Conservation (phyloP, 2,113 vertebrate genomes). For the Barnardius zonarius region DNA sequence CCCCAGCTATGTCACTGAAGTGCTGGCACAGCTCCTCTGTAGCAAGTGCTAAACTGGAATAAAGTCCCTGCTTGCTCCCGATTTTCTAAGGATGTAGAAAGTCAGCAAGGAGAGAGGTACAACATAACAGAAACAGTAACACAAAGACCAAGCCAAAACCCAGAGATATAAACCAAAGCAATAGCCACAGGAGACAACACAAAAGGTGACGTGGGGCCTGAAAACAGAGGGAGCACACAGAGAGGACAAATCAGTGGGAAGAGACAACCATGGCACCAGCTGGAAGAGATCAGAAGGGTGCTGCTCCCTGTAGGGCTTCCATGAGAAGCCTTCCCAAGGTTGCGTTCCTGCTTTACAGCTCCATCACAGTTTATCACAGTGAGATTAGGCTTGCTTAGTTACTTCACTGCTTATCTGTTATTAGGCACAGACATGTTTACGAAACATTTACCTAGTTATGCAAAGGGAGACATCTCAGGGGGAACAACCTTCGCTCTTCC, state of each 20-base stretch:
- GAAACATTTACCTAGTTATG: conserved; percentile 57
- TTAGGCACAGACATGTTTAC: conserved; percentile 47
- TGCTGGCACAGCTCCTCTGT: not conserved
- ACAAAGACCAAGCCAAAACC: not conserved
- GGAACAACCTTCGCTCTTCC: conserved; percentile 28
- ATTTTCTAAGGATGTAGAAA: not conserved
- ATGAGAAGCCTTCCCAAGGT: conserved; percentile 19
- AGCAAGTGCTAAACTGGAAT: not conserved
- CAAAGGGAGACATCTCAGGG: conserved; percentile 3
- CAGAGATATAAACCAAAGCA: not conserved
- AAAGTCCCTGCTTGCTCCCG: not conserved
- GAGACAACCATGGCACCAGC: not conserved
- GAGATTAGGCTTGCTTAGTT: conserved; percentile 13
- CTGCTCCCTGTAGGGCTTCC: conserved; percentile 3
- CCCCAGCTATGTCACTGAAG: not conserved
- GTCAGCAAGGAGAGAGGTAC: not conserved
- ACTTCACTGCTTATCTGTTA: conserved; percentile 43
- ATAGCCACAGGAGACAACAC: not conserved
- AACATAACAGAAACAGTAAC: not conserved
- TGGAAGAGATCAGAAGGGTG: not conserved
- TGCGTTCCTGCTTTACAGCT: conserved; percentile 33
- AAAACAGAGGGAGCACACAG: not conserved
- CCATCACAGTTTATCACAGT: not conserved
- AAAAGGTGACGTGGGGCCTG: not conserved
- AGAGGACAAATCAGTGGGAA: not conserved